These are phyloP conservation scores for Campoplex capitator DNA, from an alignment of 2,888 invertebrate species.

Conservation along the genomic window DNA sequence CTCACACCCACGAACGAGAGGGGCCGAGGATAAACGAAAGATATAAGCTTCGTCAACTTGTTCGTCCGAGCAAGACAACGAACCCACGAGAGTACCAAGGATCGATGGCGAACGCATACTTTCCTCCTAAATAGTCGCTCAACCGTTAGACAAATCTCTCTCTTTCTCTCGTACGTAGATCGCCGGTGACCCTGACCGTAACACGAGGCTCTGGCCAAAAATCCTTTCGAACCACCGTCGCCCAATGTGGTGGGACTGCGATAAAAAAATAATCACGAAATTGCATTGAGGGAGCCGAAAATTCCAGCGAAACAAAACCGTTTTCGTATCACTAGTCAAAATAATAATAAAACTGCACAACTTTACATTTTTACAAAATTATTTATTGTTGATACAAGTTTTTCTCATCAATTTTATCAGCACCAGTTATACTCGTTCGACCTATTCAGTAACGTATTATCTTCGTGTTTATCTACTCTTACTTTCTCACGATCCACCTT, in stretches of 20 bases:
- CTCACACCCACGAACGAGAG: slow-evolving; percentile 30
- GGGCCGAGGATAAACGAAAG: background rate
- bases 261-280: background rate
- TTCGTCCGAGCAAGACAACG: slow-evolving; percentile 35
- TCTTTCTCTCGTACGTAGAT: background rate
- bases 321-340: background rate
- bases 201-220: background rate
- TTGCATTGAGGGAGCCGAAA: background rate
- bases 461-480: background rate
- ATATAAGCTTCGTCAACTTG: slow-evolving; percentile 61
- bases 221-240: background rate
- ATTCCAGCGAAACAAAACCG: background rate
- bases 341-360: no score
- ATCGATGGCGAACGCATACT: slow-evolving; percentile 46
- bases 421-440: background rate
- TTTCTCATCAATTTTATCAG: background rate
- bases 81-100: slow-evolving; percentile 33
- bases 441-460: background rate
- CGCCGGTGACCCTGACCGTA: slow-evolving; percentile 40
- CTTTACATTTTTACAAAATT: no score
- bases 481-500: background rate
- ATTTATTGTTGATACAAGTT: background rate
- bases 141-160: background rate
- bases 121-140: slow-evolving; percentile 28
- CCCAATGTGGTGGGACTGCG: background rate